Evolutionary conservation across 2,113 vertebrate genomes (phyloP).

Genomic region (Pelecanus crispus): DNA sequence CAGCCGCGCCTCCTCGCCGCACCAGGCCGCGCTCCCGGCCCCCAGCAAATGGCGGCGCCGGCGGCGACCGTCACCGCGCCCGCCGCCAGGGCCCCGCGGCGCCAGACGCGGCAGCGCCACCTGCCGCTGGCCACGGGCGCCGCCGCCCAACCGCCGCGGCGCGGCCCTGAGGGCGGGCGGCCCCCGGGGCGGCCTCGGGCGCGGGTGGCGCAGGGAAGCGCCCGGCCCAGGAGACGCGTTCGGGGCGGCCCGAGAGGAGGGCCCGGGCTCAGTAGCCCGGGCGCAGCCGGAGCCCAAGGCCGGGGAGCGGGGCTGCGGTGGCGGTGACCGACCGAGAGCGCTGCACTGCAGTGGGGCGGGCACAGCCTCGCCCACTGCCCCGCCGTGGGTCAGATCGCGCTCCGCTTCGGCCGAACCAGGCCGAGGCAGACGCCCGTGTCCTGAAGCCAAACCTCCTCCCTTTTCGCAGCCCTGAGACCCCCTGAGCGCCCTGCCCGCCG

Average conservation of each 20-base stretch:
- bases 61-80: rapidly evolving
- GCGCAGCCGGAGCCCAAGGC: too few species aligned
- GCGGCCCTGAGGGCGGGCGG: not conserved
- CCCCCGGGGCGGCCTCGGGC: too few species aligned
- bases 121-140: not conserved
- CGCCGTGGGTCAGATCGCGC: not conserved
- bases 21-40: rapidly evolving
- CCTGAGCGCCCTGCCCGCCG: rapidly evolving
- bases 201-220: not conserved
- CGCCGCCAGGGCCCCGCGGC: not conserved
- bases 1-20: rapidly evolving
- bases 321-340: not conserved
- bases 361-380: not conserved
- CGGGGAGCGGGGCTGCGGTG: not conserved
- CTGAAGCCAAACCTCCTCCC: rapidly evolving
- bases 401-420: not conserved
- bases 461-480: rapidly evolving
- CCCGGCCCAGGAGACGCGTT: too few species aligned
- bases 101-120: not conserved
- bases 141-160: too few species aligned
- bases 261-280: not conserved
- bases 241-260: not conserved
- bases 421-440: not conserved
- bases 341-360: too few species aligned
- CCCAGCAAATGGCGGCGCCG: not conserved